Conservation (phyloP, 2,888 invertebrate genomes). For the Pseudanteris insignis region DNA sequence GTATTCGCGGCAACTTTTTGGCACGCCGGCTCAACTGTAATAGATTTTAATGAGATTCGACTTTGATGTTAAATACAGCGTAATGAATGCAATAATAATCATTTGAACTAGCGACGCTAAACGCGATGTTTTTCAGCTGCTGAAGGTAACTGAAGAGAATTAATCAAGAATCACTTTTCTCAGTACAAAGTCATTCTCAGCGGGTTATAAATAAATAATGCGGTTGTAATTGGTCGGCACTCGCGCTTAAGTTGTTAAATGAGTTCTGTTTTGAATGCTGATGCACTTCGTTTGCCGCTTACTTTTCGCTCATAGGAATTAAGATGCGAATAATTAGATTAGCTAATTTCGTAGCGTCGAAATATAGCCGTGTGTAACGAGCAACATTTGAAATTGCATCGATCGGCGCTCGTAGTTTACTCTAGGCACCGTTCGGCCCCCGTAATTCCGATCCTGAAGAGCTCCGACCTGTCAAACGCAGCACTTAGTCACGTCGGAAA, state of each 20-base stretch:
- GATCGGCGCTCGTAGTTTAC: constrained; percentile 25
- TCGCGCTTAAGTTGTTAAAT: constrained; percentile 5
- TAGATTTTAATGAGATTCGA: constrained; percentile 41
- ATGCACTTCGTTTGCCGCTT: constrained; percentile 1
- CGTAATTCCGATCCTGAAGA: constrained; percentile 25
- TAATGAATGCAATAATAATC: constrained; percentile 35
- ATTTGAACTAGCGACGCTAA: constrained; percentile 23
- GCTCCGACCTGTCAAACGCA: constrained; percentile 26
- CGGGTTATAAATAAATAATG: constrained; percentile 10
- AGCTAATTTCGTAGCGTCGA: constrained; percentile 5
- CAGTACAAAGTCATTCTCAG: constrained; percentile 5
- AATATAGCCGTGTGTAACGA: constrained; percentile 9
- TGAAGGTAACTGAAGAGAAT: constrained; percentile 16
- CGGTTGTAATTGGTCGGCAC: constrained; percentile 8
- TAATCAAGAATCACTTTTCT: constrained; percentile 15
- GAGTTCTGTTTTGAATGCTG: constrained; percentile 15
- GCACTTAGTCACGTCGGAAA: constrained; percentile 18
- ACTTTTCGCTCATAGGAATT: not conserved
- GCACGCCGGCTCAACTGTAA: constrained; percentile 35
- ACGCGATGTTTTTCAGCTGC: constrained; percentile 13
- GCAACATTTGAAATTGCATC: constrained; percentile 20
- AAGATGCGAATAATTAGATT: constrained; percentile 5
- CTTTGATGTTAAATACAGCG: constrained; percentile 34
- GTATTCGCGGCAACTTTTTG: constrained; percentile 37
- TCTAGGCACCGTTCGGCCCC: constrained; percentile 14